Base-by-base conservation (phyloP, 2,888 invertebrate species). In the Cenopis cana region DNA sequence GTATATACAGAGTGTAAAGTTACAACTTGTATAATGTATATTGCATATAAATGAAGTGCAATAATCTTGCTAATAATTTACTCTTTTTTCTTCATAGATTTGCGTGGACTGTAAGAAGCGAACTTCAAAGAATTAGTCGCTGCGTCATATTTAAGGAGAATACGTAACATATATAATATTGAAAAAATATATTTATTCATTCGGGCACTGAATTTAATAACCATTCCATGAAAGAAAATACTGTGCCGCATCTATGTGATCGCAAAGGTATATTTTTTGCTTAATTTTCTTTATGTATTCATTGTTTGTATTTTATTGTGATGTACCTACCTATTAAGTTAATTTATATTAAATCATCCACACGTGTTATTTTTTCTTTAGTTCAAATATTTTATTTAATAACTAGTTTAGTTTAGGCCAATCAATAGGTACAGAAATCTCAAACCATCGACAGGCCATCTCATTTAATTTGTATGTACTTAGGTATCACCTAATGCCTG, bases 141-240 rank as follows among this genome's bases (percentile, higher is more conserved):
- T 64, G 60, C 65, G 55, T 41, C 50, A n/a, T 59, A 60, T 59
- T 59, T 66, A 24, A 17, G 17, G 50, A 50, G 38, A 20, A 55
- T 54, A 29, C 50, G 41, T 54, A n/a, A n/a, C n/a, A 38, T 59
- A 38, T 66, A 60, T 61, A 38, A 29, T 68, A 59, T 59, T 59
- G n/a, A 38, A n/a, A 10, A 52, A 60, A 54, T 41, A 20, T 62
- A 55, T 55, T 62, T 59, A 60, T 64, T 68, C 46, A 64, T 60
- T 60, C 64, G 69, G 68, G 64, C 68, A 69, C 56, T 68, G 46
- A 49, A 68, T 54, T 82, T 81, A 75, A 76, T 81, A 86, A 85
- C 81, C 89, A 89, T 89, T 89, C 89, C 89, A 89, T 79, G 74
- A 78, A 75, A 59, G 60, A 68, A 62, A 72, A 77, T 74, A 75